phyloP scores from a whole-genome alignment of 2,888 invertebrate species.

The Bedellia somnulentella region DNA sequence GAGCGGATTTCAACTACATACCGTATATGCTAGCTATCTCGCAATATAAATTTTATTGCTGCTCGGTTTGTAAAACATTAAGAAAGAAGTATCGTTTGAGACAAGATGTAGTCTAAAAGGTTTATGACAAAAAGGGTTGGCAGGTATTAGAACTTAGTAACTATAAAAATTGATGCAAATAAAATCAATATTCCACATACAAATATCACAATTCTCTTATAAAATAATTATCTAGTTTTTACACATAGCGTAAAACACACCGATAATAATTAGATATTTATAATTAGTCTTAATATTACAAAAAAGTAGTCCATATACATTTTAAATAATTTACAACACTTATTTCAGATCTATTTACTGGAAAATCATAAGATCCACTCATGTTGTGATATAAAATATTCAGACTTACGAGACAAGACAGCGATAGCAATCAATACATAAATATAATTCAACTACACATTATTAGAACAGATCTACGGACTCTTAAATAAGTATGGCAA shows the following conservation, averaged over 20 bases:
- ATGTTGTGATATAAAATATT: not conserved
- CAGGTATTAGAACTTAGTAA: too few species aligned
- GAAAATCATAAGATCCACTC: slow-evolving; percentile 1
- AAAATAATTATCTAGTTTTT: slow-evolving; percentile 41
- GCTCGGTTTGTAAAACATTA: too few species aligned
- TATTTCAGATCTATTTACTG: not conserved
- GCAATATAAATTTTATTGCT: too few species aligned
- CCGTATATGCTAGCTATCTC: too few species aligned
- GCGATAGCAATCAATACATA: slow-evolving; percentile 26
- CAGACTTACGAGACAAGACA: slow-evolving; percentile 7
- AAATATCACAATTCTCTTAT: slow-evolving; percentile 60
- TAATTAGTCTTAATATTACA: slow-evolving; percentile 36
- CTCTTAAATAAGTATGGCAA: slow-evolving; percentile 47
- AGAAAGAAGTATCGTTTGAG: too few species aligned
- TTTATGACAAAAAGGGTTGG: too few species aligned
- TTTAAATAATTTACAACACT: slow-evolving; percentile 32
- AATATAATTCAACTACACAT: slow-evolving; percentile 17
- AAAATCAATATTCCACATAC: slow-evolving; percentile 55
- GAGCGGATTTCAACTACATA: too few species aligned
- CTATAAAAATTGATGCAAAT: too few species aligned
- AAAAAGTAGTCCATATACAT: too few species aligned
- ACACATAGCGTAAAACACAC: slow-evolving; percentile 32
- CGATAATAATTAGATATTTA: slow-evolving; percentile 18
- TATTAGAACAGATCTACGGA: slow-evolving; percentile 29
- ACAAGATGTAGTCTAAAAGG: too few species aligned